Evolutionary conservation across 2,888 invertebrate species (phyloP).

Genomic region (Cantharis nigra): DNA sequence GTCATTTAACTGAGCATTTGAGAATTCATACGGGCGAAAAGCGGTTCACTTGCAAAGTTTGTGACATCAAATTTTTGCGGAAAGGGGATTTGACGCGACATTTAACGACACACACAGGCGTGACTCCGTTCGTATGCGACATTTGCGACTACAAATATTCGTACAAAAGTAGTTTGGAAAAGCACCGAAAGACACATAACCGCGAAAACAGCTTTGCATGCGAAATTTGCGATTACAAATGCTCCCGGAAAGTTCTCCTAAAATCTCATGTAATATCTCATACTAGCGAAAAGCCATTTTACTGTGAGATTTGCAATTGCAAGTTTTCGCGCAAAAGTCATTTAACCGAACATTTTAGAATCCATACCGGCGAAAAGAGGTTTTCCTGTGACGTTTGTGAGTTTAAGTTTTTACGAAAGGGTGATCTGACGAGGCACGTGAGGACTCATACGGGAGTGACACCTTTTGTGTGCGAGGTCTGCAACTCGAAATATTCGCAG

Average conservation of each 20-base stretch:
- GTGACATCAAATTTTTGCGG: neutral
- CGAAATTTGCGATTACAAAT: neutral
- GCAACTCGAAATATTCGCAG: neutral
- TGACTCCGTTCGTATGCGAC: neutral
- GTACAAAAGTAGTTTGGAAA: neutral
- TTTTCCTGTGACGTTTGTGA: neutral
- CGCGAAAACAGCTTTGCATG: neutral
- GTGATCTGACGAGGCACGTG: neutral
- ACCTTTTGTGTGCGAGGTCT: neutral
- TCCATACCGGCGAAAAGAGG: neutral
- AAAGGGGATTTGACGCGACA: neutral
- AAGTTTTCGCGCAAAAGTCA: neutral
- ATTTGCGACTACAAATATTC: neutral
- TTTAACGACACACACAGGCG: neutral
- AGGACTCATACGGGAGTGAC: neutral
- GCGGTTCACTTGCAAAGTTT: neutral
- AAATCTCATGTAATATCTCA: neutral
- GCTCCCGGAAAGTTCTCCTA: neutral
- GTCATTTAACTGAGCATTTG: neutral
- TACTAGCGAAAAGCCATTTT: neutral
- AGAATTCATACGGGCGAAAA: neutral
- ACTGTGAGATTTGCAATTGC: neutral
- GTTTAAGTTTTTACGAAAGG: neutral
- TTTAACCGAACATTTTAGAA: neutral
- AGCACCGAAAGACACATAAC: neutral